Evolutionary conservation across 2,888 invertebrate genomes (phyloP).

Genomic region (Drosophila buzzatii): DNA sequence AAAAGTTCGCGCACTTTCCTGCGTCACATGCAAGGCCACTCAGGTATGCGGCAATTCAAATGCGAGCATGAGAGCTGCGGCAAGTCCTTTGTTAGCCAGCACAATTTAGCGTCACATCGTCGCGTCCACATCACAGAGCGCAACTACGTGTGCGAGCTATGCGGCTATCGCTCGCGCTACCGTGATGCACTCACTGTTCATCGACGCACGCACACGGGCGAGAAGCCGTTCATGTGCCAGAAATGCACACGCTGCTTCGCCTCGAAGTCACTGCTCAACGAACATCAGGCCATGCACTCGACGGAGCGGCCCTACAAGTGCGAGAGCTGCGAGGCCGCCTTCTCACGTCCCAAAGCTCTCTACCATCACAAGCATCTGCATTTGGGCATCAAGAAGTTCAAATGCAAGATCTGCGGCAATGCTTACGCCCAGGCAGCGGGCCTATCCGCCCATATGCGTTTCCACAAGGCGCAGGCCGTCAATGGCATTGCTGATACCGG

Average conservation of each 20-base stretch:
- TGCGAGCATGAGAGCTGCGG: conserved; percentile 73
- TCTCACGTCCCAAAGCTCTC: conserved; percentile 77
- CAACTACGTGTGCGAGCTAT: conserved; percentile 79
- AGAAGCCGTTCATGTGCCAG: conserved; percentile 76
- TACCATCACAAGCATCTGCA: conserved; percentile 81
- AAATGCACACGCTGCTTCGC: conserved; percentile 75
- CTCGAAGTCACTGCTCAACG: conserved; percentile 72
- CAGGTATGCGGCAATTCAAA: conserved; percentile 64
- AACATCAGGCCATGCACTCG: conserved; percentile 81
- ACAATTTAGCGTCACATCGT: conserved; percentile 69
- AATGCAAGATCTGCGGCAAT: conserved; percentile 80
- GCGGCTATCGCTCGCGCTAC: conserved; percentile 77
- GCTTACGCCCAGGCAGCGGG: conserved; percentile 83
- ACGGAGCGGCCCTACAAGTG: conserved; percentile 75
- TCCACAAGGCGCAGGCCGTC: conserved; percentile 59
- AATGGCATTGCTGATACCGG: conserved; percentile 21
- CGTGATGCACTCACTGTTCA: conserved; percentile 75
- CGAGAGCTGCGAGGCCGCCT: conserved; percentile 71
- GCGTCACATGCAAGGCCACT: conserved; percentile 71
- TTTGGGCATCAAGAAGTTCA: conserved; percentile 79
- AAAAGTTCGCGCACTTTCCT: conserved; percentile 69
- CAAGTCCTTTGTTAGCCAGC: conserved; percentile 76
- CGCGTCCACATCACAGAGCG: conserved; percentile 74
- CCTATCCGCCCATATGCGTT: conserved; percentile 82
- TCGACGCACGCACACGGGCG: conserved; percentile 78